phyloP scores from a whole-genome alignment of 2,888 invertebrate genomes.

The Patella caerulea region DNA sequence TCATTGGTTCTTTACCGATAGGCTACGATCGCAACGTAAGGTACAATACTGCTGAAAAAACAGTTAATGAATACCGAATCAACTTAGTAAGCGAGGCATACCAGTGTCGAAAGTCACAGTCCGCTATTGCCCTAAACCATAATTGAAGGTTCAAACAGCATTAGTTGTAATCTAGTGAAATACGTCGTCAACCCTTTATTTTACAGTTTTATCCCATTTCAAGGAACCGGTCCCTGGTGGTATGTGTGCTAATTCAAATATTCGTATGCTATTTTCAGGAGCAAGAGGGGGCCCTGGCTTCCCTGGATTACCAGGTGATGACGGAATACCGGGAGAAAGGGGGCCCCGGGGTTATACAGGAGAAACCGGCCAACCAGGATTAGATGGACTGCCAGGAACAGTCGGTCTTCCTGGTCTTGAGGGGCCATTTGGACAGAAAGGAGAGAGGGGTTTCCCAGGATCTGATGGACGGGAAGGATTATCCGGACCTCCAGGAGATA shows the following conservation, averaged over 20 bases:
- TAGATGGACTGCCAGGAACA: conserved; percentile 29
- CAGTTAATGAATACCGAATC: no score
- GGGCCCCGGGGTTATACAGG: conserved; percentile 34
- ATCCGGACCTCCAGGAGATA: conserved; percentile 34
- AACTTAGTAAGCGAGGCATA: no score
- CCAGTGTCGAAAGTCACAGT: no score
- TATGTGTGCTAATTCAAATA: background rate
- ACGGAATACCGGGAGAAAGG: conserved; percentile 32
- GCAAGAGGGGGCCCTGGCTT: conserved; percentile 79
- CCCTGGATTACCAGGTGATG: conserved; percentile 74
- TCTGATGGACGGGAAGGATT: conserved; percentile 44
- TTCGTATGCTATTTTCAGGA: conserved; percentile 35
- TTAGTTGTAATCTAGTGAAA: no score
- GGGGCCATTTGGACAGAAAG: conserved; percentile 15
- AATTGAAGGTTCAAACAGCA: no score
- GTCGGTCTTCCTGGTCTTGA: conserved; percentile 1
- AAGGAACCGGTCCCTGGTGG: no score
- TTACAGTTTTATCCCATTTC: no score
- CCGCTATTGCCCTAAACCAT: no score
- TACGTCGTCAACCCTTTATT: no score
- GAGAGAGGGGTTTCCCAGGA: conserved; percentile 11
- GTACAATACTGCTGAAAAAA: no score
- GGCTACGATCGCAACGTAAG: no score
- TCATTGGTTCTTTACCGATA: no score
- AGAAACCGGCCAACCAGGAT: conserved; percentile 28